Percentiles rank a stretch among this genome's conserved stretches.
Conservation (phyloP, 1,140 invertebrate species). For the Holotrichia oblita region DNA sequence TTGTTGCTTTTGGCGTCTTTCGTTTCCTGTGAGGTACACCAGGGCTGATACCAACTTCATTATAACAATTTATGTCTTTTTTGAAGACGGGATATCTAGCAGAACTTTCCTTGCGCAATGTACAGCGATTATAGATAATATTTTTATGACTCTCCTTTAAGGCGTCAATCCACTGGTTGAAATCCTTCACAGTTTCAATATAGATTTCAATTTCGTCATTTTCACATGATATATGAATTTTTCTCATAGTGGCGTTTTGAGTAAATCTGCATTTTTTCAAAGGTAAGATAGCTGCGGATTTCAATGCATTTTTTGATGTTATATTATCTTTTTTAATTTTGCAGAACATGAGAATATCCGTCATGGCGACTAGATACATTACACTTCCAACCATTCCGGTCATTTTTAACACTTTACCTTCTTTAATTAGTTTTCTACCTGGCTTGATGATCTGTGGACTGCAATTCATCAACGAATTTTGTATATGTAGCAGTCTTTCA, state of each 20-base stretch:
- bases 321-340: constrained; percentile 63
- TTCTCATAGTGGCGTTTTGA: constrained; percentile 64
- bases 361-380: constrained; percentile 66
- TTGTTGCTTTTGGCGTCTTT: not conserved
- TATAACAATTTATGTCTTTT: constrained; percentile 60
- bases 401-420: constrained; percentile 76
- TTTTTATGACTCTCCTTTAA: constrained; percentile 66
- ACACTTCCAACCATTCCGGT: constrained; percentile 60
- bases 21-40: constrained; percentile 53
- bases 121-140: constrained; percentile 67
- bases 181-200: constrained; percentile 64
- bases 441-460: constrained; percentile 74
- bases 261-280: constrained; percentile 70
- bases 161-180: constrained; percentile 66
- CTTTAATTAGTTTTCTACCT: constrained; percentile 74
- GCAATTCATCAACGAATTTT: constrained; percentile 68
- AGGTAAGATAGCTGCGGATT: constrained; percentile 68
- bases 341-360: constrained; percentile 71
- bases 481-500: constrained; percentile 73
- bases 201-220: constrained; percentile 68
- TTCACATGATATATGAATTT: constrained; percentile 63
- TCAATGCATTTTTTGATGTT: constrained; percentile 61
- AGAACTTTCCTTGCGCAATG: constrained; percentile 70
- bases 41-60: constrained; percentile 57
- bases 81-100: constrained; percentile 66